A percentile compares a stretch with the other conserved stretches of the same genome.
Evolutionary conservation across 2,113 vertebrate species (phyloP).

Genomic region (Lathamus discolor): DNA sequence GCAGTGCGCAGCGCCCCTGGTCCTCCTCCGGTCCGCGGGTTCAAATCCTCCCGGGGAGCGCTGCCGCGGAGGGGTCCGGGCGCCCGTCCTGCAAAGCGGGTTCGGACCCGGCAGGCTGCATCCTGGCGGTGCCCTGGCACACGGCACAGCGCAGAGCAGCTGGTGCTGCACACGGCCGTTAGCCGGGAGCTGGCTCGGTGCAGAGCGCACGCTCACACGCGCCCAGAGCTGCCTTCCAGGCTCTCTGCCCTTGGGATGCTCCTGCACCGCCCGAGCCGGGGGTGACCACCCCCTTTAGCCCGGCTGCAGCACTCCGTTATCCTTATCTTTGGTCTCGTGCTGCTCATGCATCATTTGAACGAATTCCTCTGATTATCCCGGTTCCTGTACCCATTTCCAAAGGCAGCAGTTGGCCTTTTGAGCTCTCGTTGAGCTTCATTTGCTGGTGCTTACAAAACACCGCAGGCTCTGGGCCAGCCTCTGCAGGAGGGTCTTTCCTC

Average conservation of each 20-base stretch:
- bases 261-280: fast-evolving
- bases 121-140: neutral
- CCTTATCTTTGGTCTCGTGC: neutral
- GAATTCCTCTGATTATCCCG: neutral
- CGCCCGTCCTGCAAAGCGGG: no score
- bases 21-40: neutral
- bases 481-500: fast-evolving
- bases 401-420: neutral
- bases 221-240: neutral
- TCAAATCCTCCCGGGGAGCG: neutral
- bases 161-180: neutral
- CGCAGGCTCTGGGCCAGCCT: no score
- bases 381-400: neutral
- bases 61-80: neutral
- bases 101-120: no score
- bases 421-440: neutral
- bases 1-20: neutral
- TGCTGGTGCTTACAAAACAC: neutral
- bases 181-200: neutral
- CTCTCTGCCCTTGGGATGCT: neutral
- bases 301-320: neutral
- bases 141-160: neutral
- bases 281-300: neutral
- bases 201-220: neutral
- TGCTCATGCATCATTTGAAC: neutral